A percentile compares a stretch with the other conserved stretches of the same genome.
phyloP scores from a whole-genome alignment of 2,797 vertebrate genomes.

The Remorina albescens region DNA sequence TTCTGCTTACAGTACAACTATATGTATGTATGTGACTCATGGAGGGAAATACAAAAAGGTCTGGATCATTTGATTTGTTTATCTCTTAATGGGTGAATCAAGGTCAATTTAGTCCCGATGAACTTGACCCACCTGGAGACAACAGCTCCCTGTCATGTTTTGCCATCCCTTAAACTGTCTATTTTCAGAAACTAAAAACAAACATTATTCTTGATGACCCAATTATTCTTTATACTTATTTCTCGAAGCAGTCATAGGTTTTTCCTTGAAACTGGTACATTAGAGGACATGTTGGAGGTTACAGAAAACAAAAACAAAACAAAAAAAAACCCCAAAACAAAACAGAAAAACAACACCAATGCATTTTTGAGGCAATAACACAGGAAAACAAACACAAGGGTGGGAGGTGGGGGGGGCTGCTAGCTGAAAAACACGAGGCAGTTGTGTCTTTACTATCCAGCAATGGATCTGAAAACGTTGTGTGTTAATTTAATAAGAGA shows the following conservation, averaged over 20 bases:
- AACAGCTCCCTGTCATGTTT: constrained; percentile 48
- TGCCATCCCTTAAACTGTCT: constrained; percentile 12
- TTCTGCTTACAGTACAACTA: neutral
- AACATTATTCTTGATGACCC: constrained; percentile 33
- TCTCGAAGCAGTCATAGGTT: constrained; percentile 17
- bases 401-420: too few relatives aligned
- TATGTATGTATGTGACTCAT: too few relatives aligned
- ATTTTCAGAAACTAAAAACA: constrained; percentile 59
- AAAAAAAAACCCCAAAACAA: constrained; percentile 31
- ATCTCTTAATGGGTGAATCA: neutral
- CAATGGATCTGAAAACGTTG: constrained; percentile 14
- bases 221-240: constrained; percentile 34
- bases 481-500: constrained; percentile 4
- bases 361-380: neutral
- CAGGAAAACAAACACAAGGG: constrained; percentile 22
- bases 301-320: constrained; percentile 21
- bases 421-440: neutral
- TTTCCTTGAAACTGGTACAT: constrained; percentile 28
- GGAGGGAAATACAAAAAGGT: constrained; percentile 4
- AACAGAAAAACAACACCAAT: too few relatives aligned
- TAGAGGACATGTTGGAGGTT: constrained; percentile 30
- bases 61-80: constrained; percentile 30
- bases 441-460: neutral
- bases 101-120: constrained; percentile 33
- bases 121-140: constrained; percentile 1